Evolutionary conservation across 2,113 vertebrate genomes (phyloP).

Genomic region (Planiliza haematocheilus): DNA sequence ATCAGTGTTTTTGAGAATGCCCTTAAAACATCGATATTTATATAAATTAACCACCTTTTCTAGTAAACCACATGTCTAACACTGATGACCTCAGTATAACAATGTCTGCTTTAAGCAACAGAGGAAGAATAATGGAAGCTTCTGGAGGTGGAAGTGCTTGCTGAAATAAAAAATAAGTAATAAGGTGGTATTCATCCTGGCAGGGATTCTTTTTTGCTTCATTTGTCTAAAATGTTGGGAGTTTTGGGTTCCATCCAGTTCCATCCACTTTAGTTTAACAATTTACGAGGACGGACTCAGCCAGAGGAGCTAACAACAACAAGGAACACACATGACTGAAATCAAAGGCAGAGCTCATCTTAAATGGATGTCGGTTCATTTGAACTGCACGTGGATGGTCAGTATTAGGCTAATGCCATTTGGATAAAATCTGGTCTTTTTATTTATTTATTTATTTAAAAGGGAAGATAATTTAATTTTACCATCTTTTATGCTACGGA

Average conservation of each 20-base stretch:
- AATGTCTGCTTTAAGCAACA: slow-evolving; percentile 20
- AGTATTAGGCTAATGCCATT: no score
- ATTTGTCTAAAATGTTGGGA: slow-evolving; percentile 70
- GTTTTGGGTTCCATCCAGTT: slow-evolving; percentile 66
- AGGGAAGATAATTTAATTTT: no score
- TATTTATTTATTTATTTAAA: no score
- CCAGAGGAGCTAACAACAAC: slow-evolving; percentile 31
- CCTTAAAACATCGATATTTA: slow-evolving; percentile 19
- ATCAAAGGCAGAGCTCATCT: slow-evolving; percentile 31
- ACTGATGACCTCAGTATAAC: neutral
- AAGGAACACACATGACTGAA: slow-evolving; percentile 25
- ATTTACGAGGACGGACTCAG: slow-evolving; percentile 44
- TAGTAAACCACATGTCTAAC: slow-evolving; percentile 23
- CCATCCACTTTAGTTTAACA: slow-evolving; percentile 70
- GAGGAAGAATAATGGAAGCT: slow-evolving; percentile 34
- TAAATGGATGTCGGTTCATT: neutral
- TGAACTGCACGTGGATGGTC: neutral
- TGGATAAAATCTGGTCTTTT: no score
- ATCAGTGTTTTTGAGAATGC: slow-evolving; percentile 7
- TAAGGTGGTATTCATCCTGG: slow-evolving; percentile 44
- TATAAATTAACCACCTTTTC: neutral
- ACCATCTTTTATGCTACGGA: neutral
- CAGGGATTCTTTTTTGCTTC: slow-evolving; percentile 58
- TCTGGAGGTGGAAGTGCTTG: slow-evolving; percentile 29
- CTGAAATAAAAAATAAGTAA: slow-evolving; percentile 52